phyloP scores from a whole-genome alignment of 2,888 invertebrate species.

The Pedicia rivosa region DNA sequence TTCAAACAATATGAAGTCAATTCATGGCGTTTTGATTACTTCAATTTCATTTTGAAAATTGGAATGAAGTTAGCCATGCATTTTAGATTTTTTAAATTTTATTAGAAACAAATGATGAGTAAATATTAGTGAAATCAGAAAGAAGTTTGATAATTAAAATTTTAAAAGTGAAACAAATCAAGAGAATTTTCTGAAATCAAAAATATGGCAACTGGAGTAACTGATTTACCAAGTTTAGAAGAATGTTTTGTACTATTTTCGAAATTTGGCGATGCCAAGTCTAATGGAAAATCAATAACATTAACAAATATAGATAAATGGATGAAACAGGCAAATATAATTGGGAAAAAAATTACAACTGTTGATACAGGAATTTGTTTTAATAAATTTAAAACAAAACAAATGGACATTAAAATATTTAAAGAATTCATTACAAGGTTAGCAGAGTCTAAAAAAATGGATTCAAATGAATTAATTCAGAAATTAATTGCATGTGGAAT shows the following conservation, averaged over 20 bases:
- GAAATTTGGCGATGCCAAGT: conserved; percentile 49
- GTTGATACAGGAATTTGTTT: conserved; percentile 56
- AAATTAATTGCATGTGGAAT: conserved; percentile 43
- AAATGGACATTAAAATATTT: conserved; percentile 27
- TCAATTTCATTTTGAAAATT: no score
- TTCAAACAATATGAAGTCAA: no score
- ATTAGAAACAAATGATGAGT: no score
- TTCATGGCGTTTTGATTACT: no score
- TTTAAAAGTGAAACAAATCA: no score
- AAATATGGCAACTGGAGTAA: no score
- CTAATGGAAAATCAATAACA: conserved; percentile 48
- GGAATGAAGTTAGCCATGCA: no score
- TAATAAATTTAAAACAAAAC: conserved; percentile 41
- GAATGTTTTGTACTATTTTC: conserved; percentile 40
- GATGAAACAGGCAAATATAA: conserved; percentile 55
- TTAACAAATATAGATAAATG: conserved; percentile 56
- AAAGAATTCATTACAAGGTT: conserved; percentile 44
- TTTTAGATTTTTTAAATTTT: no score
- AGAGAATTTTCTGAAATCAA: no score
- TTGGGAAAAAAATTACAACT: conserved; percentile 46
- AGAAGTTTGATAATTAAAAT: no score
- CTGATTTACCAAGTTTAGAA: no score
- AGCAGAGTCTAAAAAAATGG: conserved; percentile 45
- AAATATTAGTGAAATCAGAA: no score
- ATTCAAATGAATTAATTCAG: conserved; percentile 38